phyloP scores from a whole-genome alignment of 2,113 vertebrate species.

The Rhombomys opimus region DNA sequence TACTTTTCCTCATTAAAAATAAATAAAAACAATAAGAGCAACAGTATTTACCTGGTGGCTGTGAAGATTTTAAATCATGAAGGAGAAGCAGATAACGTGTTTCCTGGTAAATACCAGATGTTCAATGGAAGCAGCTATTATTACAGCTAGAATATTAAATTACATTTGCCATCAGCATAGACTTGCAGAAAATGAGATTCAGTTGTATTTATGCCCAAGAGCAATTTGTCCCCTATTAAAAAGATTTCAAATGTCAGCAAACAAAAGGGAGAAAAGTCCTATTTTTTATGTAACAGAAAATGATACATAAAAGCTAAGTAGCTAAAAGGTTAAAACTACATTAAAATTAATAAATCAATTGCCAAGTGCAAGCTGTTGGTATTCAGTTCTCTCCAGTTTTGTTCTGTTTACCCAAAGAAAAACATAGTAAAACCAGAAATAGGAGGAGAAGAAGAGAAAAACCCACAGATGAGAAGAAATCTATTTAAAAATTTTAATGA shows the following conservation, averaged over 20 bases:
- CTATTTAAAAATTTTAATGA: background rate
- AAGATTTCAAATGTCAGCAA: constrained; percentile 71
- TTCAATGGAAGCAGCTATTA: constrained; percentile 50
- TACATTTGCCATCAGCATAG: constrained; percentile 62
- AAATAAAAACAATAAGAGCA: constrained; percentile 11
- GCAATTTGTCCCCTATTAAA: constrained; percentile 61
- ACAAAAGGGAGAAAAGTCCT: constrained; percentile 48
- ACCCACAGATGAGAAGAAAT: background rate
- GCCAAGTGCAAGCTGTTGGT: constrained; percentile 26
- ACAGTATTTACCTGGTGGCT: background rate
- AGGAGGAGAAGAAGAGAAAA: background rate
- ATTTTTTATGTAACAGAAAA: constrained; percentile 52
- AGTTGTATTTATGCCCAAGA: constrained; percentile 62
- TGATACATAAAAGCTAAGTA: constrained; percentile 54
- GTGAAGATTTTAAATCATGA: constrained; percentile 52
- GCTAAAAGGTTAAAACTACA: constrained; percentile 68
- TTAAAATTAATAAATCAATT: constrained; percentile 67
- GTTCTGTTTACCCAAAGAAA: background rate
- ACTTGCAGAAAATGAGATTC: constrained; percentile 66
- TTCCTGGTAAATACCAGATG: constrained; percentile 56
- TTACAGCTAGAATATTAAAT: constrained; percentile 63
- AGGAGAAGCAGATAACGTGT: constrained; percentile 45
- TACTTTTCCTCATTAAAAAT: constrained; percentile 19
- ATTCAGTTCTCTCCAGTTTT: background rate
- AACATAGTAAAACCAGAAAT: background rate